Evolutionary conservation across 2,113 vertebrate species (phyloP).

Genomic region (Ranitomeya variabilis): DNA sequence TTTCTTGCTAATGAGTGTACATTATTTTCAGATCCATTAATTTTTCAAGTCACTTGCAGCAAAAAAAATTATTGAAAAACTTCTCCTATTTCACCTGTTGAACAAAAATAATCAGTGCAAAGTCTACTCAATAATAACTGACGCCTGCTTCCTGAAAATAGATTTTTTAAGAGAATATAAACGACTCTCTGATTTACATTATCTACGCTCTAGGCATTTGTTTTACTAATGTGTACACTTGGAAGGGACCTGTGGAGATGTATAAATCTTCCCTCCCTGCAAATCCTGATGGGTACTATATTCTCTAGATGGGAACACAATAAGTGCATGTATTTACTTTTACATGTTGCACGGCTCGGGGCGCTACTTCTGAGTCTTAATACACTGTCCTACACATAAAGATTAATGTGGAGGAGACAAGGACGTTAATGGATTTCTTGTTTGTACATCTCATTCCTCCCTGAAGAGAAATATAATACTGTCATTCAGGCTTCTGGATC

Average conservation of each 20-base stretch:
- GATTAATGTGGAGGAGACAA: background rate
- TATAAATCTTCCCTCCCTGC: constrained; percentile 8
- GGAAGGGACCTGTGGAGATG: background rate
- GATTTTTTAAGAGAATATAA: background rate
- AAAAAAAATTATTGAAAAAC: background rate
- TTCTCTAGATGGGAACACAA: constrained; percentile 11
- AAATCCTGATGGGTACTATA: constrained; percentile 11
- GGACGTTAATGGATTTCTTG: constrained; percentile 20
- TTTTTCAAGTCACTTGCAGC: background rate
- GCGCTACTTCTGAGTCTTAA: background rate
- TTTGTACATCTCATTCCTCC: constrained; percentile 8
- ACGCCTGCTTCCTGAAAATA: background rate
- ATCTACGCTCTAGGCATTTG: background rate
- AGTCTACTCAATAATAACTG: background rate
- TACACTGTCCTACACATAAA: background rate
- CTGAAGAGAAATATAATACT: constrained; percentile 14
- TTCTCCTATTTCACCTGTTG: background rate
- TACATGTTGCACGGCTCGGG: background rate
- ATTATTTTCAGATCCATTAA: background rate
- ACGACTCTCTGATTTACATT: constrained; percentile 2
- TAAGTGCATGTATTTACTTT: constrained; percentile 4
- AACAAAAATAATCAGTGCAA: background rate
- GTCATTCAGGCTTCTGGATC: background rate
- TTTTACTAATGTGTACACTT: constrained; percentile 7
- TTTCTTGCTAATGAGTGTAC: background rate